These are phyloP conservation scores for Trissolcus brochymenae DNA, from an alignment of 2,888 invertebrate species.

Conservation along the genomic window DNA sequence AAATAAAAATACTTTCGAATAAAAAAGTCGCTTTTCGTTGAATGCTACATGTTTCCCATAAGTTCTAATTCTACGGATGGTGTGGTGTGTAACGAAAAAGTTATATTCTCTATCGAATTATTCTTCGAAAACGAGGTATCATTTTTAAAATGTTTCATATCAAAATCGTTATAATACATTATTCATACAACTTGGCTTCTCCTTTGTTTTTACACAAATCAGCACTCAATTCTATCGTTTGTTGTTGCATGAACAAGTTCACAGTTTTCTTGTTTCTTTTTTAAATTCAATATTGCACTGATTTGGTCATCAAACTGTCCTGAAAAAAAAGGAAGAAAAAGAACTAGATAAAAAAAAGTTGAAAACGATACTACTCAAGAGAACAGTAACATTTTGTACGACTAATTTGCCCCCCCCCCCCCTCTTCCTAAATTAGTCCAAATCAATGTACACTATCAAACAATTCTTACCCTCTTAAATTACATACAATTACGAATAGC, in stretches of 20 bases:
- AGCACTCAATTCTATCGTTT: slow-evolving; percentile 23
- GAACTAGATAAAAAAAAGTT: too few relatives aligned
- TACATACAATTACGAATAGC: too few relatives aligned
- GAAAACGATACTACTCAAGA: too few relatives aligned
- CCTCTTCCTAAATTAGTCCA: too few relatives aligned
- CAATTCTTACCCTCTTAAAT: too few relatives aligned
- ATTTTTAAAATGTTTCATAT: slow-evolving; percentile 50
- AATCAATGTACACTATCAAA: too few relatives aligned
- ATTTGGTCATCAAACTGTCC: slow-evolving; percentile 35
- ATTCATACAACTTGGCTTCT: slow-evolving; percentile 42
- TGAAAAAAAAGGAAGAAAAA: slow-evolving; percentile 10
- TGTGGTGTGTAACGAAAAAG: slow-evolving; percentile 40
- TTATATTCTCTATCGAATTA: slow-evolving; percentile 50
- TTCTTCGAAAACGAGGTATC: slow-evolving; percentile 56
- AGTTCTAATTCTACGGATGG: slow-evolving; percentile 45
- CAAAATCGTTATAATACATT: slow-evolving; percentile 54
- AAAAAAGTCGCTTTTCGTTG: slow-evolving; percentile 56
- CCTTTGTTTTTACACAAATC: slow-evolving; percentile 37
- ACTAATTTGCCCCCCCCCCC: too few relatives aligned
- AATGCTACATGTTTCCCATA: slow-evolving; percentile 51
- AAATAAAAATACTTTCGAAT: slow-evolving; percentile 57
- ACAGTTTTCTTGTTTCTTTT: not conserved
- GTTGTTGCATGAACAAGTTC: slow-evolving; percentile 45
- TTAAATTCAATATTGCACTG: slow-evolving; percentile 34
- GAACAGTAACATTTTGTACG: too few relatives aligned